phyloP scores from a whole-genome alignment of 2,113 vertebrate genomes.

The Solea solea region DNA sequence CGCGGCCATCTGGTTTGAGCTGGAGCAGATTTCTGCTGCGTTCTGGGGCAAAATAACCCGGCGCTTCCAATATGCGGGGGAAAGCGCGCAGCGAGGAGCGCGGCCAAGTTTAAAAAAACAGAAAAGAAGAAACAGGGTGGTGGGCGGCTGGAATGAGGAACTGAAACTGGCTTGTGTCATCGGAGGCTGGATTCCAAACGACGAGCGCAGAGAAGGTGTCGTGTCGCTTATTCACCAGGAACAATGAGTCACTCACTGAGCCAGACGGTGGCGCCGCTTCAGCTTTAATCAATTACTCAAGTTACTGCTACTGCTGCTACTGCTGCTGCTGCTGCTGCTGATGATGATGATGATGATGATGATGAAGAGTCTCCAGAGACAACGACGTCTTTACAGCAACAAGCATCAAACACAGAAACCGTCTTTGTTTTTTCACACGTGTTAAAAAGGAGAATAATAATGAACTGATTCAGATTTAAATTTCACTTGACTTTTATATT shows the following conservation, averaged over 20 bases:
- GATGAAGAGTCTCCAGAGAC: neutral
- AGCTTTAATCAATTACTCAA: constrained; percentile 63
- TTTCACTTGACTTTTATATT: no score
- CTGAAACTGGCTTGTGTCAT: constrained; percentile 50
- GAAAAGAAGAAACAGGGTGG: constrained; percentile 48
- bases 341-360: no score
- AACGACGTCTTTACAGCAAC: no score
- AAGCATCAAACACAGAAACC: no score
- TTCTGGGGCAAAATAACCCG: constrained; percentile 81
- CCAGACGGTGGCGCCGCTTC: constrained; percentile 33
- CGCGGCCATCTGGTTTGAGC: constrained; percentile 82
- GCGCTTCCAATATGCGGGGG: constrained; percentile 79
- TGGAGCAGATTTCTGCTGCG: constrained; percentile 82
- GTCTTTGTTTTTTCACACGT: no score
- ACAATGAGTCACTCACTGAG: constrained; percentile 61
- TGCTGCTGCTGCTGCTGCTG: neutral
- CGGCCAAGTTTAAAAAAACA: constrained; percentile 67
- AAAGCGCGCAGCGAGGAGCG: constrained; percentile 39
- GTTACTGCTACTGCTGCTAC: neutral
- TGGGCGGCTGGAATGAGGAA: constrained; percentile 66
- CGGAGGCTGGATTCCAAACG: constrained; percentile 58
- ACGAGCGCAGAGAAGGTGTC: constrained; percentile 56
- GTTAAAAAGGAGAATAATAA: no score
- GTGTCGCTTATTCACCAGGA: constrained; percentile 60
- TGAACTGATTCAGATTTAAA: no score